Percentiles rank a stretch among this genome's conserved stretches.
These are phyloP conservation scores for Onthophagus sagittarius DNA, from an alignment of 2,888 invertebrate genomes.

Conservation along the genomic window DNA sequence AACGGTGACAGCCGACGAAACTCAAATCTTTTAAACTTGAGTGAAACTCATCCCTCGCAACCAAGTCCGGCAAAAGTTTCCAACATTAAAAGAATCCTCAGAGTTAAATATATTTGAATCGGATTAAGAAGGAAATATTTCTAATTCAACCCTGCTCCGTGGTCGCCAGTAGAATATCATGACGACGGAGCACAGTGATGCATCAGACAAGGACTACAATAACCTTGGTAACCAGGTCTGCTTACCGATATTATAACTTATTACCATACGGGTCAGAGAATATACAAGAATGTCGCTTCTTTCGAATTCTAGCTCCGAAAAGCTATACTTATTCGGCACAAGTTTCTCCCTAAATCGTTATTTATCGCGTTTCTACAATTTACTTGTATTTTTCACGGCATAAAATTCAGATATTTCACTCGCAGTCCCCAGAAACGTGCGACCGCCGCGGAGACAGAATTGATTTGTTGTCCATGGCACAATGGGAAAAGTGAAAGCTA, in stretches of 20 bases:
- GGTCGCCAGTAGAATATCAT: constrained; percentile 29
- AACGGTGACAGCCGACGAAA: not conserved
- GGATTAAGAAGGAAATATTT: constrained; percentile 20
- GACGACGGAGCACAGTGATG: constrained; percentile 29
- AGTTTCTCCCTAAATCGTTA: not conserved
- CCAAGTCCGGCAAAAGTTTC: no score
- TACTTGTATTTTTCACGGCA: not conserved
- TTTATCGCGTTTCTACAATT: not conserved
- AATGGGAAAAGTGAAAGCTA: constrained; percentile 8
- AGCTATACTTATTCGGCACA: constrained; percentile 15
- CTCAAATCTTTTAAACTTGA: not conserved
- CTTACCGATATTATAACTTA: constrained; percentile 30
- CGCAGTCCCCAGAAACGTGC: not conserved
- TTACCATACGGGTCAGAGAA: constrained; percentile 25
- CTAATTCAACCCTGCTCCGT: constrained; percentile 29
- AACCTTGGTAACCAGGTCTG: constrained; percentile 30
- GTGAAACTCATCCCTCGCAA: no score
- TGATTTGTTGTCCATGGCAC: constrained; percentile 7
- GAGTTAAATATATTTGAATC: no score
- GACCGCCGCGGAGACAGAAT: constrained; percentile 1
- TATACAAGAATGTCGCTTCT: constrained; percentile 23
- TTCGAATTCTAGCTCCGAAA: constrained; percentile 11
- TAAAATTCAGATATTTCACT: not conserved
- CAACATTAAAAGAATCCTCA: no score
- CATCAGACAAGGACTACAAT: constrained; percentile 31